Conservation (phyloP, 2,113 vertebrate genomes). For the Macrotus californicus region DNA sequence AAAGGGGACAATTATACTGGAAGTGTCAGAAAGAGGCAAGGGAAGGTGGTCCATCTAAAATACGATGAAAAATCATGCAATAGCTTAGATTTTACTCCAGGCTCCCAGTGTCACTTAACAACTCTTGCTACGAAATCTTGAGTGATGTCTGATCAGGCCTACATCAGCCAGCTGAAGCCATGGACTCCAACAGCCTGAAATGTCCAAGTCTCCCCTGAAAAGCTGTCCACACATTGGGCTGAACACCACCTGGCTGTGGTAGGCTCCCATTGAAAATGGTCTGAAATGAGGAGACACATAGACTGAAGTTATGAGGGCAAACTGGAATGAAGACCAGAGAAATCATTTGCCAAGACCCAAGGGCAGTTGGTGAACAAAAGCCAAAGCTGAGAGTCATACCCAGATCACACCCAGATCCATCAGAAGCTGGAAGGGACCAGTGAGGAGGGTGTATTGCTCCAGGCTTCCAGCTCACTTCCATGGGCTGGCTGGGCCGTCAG, state of each 20-base stretch:
- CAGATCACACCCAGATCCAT: neutral
- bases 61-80: too few relatives aligned
- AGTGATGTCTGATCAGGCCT: neutral
- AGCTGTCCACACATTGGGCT: neutral
- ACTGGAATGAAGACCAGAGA: neutral
- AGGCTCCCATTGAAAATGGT: neutral
- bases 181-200: neutral
- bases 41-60: neutral
- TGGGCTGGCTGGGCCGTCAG: too few relatives aligned
- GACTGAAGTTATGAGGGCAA: neutral
- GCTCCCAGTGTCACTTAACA: neutral
- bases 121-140: neutral
- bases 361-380: neutral
- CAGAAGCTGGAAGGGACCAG: neutral
- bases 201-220: neutral
- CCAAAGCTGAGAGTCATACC: neutral
- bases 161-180: neutral
- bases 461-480: fast-evolving
- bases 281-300: neutral
- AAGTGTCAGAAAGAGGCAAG: neutral
- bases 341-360: neutral
- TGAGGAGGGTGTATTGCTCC: neutral
- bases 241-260: too few relatives aligned
- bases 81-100: neutral
- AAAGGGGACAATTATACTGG: neutral